Base-by-base conservation (phyloP, 2,797 vertebrate genomes). In the Anguilla pacifica region DNA sequence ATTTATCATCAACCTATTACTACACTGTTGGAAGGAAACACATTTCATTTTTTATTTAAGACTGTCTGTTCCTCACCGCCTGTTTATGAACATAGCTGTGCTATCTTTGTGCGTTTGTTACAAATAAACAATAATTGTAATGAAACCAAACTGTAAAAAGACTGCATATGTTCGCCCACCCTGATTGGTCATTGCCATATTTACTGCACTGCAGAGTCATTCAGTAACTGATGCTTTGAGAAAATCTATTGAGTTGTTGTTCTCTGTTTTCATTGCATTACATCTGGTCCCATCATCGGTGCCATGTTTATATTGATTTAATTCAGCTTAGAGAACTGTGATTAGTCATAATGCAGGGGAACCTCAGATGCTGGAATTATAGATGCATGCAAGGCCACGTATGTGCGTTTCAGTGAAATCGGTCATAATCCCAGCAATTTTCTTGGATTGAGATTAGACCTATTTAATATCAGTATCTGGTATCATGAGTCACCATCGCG, bases 401-500 rank as follows among this genome's bases (percentile, higher is more conserved):
- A 79, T 79, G 35, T 46, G 10, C 7, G 46, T 82, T 49, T 82
- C 46, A 82, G 79, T 25, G 79, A 51, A 82, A 82, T 82, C 5
- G 13, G 17, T 25, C 19, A 82, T 82, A 82, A 82, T 82, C 43
- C 46, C 7, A 10, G 43, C 22, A 11, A 51, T 49, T 82, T n/a
- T 7, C 46, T 82, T 82, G 43, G 79, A 82, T 51, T 82, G 79
- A 82, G 79, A 82, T 82, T 82, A 82, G 0, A 82, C n/a, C 79
- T n/a, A 4, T n/a, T 49, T 82, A 82, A 51, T 49, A 51, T 5
- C 35, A 77, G 15, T 77, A 7, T 39, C 15, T 77, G 17, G 39
- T 77, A 82, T 51, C 28, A 28, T 51, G 25, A 7, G 9, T 9
- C 46, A 82, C 43, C 2, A 25, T 51, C 19, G n/a, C 43, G n/a